Conservation (phyloP, 2,888 invertebrate genomes). For the Ptilodon capucinus region DNA sequence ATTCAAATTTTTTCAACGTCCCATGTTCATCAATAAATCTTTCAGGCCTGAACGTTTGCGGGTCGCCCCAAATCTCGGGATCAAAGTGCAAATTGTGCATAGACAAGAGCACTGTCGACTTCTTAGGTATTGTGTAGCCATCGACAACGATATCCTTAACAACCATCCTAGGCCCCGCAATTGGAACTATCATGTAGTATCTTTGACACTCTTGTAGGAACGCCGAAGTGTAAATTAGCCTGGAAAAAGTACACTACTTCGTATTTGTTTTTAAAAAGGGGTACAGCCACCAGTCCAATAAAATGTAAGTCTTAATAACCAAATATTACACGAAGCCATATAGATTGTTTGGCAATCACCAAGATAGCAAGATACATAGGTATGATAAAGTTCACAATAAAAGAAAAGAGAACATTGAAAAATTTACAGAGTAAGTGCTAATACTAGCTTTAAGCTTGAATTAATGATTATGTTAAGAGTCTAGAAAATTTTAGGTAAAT, state of each 20-base stretch:
- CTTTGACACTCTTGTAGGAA: conserved; percentile 82
- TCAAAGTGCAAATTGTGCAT: conserved; percentile 77
- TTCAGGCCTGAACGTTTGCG: conserved; percentile 83
- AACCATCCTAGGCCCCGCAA: conserved; percentile 78
- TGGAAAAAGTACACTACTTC: conserved; percentile 39
- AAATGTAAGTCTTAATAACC: no score
- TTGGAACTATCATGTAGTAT: conserved; percentile 77
- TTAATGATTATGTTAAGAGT: no score
- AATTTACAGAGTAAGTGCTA: no score
- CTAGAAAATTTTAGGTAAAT: no score
- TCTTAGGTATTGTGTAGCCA: conserved; percentile 71
- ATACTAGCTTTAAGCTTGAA: no score
- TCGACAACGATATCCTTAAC: conserved; percentile 58
- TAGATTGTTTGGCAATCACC: no score
- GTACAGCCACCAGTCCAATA: no score
- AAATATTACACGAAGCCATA: no score
- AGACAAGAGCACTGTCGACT: conserved; percentile 80
- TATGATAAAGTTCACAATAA: no score
- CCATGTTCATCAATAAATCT: conserved; percentile 83
- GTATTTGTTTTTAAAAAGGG: no score
- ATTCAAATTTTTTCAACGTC: conserved; percentile 74
- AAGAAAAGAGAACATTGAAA: no score
- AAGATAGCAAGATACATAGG: no score
- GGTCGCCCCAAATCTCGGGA: conserved; percentile 80
- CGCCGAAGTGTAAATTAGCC: conserved; percentile 78